phyloP scores from a whole-genome alignment of 2,113 vertebrate genomes.

The Triplophysa rosa region DNA sequence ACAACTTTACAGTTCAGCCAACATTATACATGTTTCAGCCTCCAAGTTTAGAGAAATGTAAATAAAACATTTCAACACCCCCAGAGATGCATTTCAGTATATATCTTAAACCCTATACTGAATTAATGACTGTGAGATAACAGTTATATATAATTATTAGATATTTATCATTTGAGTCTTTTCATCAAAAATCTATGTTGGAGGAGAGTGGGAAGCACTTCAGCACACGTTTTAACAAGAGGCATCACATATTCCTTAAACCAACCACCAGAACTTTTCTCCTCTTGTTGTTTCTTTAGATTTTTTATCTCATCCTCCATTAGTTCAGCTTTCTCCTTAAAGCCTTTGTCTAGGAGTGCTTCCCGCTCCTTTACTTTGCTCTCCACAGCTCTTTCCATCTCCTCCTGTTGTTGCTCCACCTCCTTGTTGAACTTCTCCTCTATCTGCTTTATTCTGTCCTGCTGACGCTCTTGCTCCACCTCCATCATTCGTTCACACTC shows the following conservation, averaged over 20 bases:
- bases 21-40: too few species aligned
- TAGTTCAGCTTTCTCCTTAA: constrained; percentile 39
- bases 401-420: constrained; percentile 27
- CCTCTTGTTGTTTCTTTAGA: constrained; percentile 13
- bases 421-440: constrained; percentile 53
- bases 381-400: constrained; percentile 48
- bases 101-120: too few species aligned
- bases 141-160: too few species aligned
- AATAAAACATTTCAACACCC: too few species aligned
- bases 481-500: constrained; percentile 32
- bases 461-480: constrained; percentile 40
- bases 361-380: constrained; percentile 56
- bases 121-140: too few species aligned
- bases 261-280: background rate
- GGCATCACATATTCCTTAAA: constrained; percentile 25
- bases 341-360: constrained; percentile 44
- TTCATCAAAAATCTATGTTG: background rate
- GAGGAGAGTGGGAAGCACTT: background rate
- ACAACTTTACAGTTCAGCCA: too few species aligned
- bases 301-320: constrained; percentile 51
- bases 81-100: too few species aligned
- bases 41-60: too few species aligned
- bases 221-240: background rate
- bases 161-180: background rate
- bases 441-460: constrained; percentile 46